Evolutionary conservation across 30 jellyfish, hydroid and myxozoan genomes (phyloP).

Genomic region (Turritopsis dohrnii): DNA sequence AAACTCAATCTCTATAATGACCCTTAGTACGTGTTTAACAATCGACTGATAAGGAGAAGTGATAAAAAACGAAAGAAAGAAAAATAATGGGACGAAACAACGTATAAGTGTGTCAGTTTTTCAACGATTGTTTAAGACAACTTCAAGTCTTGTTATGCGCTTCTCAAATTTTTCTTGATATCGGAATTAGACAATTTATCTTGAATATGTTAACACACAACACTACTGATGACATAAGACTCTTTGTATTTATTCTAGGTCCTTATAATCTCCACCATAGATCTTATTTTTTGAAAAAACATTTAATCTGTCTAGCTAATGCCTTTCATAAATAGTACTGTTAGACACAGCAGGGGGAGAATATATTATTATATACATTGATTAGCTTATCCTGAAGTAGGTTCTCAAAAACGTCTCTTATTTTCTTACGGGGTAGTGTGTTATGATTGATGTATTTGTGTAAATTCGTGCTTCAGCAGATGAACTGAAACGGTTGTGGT

Average conservation of each 20-base stretch:
- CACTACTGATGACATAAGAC: neutral
- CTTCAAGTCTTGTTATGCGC: neutral
- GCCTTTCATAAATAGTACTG: neutral
- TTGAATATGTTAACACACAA: slow-evolving; percentile 10
- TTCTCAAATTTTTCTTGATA: neutral
- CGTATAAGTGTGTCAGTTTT: neutral
- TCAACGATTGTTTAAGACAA: neutral
- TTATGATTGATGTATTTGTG: neutral
- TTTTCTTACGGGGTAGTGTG: neutral
- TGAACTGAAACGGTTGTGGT: neutral
- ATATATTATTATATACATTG: neutral
- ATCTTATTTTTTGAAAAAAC: neutral
- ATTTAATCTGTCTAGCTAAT: neutral
- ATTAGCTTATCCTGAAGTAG: neutral
- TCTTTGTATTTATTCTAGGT: neutral
- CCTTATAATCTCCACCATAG: neutral
- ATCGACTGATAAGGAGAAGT: neutral
- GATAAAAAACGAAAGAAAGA: neutral
- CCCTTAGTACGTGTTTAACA: neutral
- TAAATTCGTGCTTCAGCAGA: neutral
- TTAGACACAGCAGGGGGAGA: neutral
- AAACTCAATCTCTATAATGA: neutral
- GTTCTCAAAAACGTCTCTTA: neutral
- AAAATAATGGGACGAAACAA: neutral
- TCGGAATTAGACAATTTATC: slow-evolving; percentile 8